Conservation (phyloP, 1,140 invertebrate species). For the Bombus consobrinus region DNA sequence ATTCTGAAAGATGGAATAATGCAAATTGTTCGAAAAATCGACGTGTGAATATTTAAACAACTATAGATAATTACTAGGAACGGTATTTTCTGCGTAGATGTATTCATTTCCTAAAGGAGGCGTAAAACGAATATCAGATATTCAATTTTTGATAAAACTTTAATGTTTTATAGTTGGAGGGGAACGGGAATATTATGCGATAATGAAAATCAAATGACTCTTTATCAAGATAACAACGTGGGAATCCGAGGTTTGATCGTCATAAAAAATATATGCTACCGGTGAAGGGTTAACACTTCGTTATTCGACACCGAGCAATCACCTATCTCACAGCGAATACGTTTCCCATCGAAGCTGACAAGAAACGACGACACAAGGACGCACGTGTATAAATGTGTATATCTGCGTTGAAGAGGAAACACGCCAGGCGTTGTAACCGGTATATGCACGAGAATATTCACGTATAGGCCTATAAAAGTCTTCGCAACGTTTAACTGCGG, state of each 20-base stretch:
- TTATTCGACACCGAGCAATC: conserved; percentile 8
- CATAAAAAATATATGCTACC: conserved; percentile 24
- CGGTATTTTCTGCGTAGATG: too few species aligned
- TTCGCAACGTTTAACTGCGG: conserved; percentile 58
- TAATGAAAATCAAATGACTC: background rate
- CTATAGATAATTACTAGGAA: too few species aligned
- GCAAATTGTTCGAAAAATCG: background rate
- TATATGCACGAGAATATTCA: conserved; percentile 55
- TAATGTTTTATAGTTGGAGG: too few species aligned
- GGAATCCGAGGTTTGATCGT: background rate
- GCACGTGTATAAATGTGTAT: background rate
- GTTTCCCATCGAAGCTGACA: conserved; percentile 10
- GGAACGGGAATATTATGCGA: too few species aligned
- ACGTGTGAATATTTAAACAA: too few species aligned
- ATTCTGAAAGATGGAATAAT: background rate
- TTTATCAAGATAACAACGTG: conserved; percentile 9
- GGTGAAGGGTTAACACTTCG: conserved; percentile 48
- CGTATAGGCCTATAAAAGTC: conserved; percentile 65
- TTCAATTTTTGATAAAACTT: too few species aligned
- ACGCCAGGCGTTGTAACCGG: conserved; percentile 46
- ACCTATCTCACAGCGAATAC: conserved; percentile 15
- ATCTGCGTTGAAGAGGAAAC: conserved; percentile 41
- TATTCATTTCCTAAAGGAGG: too few species aligned
- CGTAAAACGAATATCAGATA: too few species aligned
- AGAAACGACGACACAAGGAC: conserved; percentile 10